These are phyloP conservation scores for Chaenogobius annularis DNA, from an alignment of 2,113 vertebrate genomes.

Conservation along the genomic window DNA sequence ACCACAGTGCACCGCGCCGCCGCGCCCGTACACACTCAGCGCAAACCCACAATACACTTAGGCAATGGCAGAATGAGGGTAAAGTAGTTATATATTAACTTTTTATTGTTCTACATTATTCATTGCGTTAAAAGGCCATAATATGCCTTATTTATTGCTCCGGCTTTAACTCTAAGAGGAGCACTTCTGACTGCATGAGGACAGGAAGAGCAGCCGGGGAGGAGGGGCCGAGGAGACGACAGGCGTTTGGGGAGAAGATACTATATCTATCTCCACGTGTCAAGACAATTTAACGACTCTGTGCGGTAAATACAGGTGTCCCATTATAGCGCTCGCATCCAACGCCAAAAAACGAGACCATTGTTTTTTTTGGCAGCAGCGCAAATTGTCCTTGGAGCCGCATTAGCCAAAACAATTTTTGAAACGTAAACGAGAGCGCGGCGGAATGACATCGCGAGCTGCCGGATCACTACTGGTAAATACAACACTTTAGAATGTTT, in stretches of 20 bases:
- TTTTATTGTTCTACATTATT: constrained; percentile 81
- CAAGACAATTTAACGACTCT: constrained; percentile 65
- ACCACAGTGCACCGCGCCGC: not conserved
- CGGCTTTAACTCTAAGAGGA: constrained; percentile 58
- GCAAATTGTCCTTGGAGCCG: too few relatives aligned
- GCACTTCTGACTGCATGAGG: constrained; percentile 44
- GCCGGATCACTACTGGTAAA: too few relatives aligned
- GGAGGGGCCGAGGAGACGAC: constrained; percentile 10
- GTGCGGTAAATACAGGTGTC: constrained; percentile 25
- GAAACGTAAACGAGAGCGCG: too few relatives aligned
- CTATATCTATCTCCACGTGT: constrained; percentile 38
- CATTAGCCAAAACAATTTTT: too few relatives aligned
- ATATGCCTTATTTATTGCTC: constrained; percentile 77
- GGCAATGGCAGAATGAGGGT: constrained; percentile 74
- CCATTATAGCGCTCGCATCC: not conserved
- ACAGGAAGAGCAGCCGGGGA: constrained; percentile 7
- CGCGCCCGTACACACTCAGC: constrained; percentile 38
- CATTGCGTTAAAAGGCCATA: constrained; percentile 77
- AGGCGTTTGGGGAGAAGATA: constrained; percentile 31
- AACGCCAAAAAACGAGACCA: too few relatives aligned
- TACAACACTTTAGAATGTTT: too few relatives aligned
- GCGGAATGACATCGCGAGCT: too few relatives aligned
- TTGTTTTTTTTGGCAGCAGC: too few relatives aligned
- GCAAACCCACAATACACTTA: constrained; percentile 69
- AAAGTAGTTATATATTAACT: constrained; percentile 79